phyloP scores from a whole-genome alignment of 2,797 vertebrate genomes.

The Amphiprion clarkii region DNA sequence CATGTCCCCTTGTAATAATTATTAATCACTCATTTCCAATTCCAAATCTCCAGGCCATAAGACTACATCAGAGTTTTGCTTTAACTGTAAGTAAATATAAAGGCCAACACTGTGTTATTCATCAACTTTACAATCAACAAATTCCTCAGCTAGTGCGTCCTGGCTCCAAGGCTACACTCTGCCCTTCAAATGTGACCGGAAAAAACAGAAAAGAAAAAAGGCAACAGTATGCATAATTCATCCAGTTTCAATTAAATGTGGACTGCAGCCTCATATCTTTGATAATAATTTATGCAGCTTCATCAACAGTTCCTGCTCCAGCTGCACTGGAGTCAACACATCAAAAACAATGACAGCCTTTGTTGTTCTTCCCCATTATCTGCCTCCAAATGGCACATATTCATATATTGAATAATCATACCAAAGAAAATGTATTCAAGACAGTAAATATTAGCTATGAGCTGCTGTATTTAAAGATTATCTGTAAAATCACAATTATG shows the following conservation, averaged over 20 bases:
- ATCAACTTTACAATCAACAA: constrained; percentile 32
- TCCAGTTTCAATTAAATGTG: constrained; percentile 73
- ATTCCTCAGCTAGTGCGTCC: constrained; percentile 47
- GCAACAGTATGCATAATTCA: constrained; percentile 78
- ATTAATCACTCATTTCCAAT: constrained; percentile 4
- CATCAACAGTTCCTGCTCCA: constrained; percentile 71
- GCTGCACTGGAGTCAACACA: constrained; percentile 68
- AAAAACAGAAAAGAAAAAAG: constrained; percentile 33
- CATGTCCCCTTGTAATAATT: not conserved
- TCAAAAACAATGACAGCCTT: constrained; percentile 66
- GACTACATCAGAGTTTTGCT: constrained; percentile 33
- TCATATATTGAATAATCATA: constrained; percentile 11
- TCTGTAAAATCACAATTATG: not conserved
- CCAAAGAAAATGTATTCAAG: not conserved
- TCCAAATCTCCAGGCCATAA: not conserved
- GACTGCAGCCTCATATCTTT: constrained; percentile 70
- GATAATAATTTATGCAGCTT: constrained; percentile 74
- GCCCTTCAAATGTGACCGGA: constrained; percentile 63
- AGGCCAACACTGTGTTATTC: constrained; percentile 7
- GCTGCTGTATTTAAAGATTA: not conserved
- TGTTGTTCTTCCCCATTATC: constrained; percentile 56
- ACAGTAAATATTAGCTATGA: not conserved
- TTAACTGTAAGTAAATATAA: constrained; percentile 27
- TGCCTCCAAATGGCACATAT: constrained; percentile 45
- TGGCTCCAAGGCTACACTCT: constrained; percentile 48